phyloP scores from a whole-genome alignment of 1,140 invertebrate genomes.

The Drosophila yakuba region DNA sequence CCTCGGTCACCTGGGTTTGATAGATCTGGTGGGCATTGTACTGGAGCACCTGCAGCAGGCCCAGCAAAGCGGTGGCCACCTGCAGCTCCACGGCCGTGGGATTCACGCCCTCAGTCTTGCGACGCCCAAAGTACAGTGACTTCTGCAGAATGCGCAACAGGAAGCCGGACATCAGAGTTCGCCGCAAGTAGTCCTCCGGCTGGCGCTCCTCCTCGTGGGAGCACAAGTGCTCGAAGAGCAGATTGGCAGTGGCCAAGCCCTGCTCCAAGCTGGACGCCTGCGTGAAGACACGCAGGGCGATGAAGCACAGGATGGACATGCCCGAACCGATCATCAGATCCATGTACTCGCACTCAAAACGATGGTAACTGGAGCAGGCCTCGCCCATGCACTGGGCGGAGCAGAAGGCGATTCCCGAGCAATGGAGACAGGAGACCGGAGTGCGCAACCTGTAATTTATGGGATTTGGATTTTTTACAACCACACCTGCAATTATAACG shows the following conservation, averaged over 20 bases:
- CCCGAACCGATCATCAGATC: conserved; percentile 91
- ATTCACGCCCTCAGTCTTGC: conserved; percentile 80
- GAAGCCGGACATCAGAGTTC: conserved; percentile 92
- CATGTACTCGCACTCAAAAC: conserved; percentile 92
- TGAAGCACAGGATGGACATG: conserved; percentile 91
- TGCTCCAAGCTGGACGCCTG: conserved; percentile 84
- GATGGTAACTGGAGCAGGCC: conserved; percentile 90
- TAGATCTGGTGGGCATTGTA: conserved; percentile 97
- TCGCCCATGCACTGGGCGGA: conserved; percentile 88
- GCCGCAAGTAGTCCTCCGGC: conserved; percentile 90
- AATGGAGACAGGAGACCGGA: conserved; percentile 90
- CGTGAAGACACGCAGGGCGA: conserved; percentile 91
- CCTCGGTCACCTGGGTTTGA: conserved; percentile 87
- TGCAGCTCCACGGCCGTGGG: conserved; percentile 86
- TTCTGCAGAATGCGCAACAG: conserved; percentile 90
- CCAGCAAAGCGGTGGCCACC: conserved; percentile 88
- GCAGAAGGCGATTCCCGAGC: conserved; percentile 92
- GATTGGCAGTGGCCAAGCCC: conserved; percentile 84
- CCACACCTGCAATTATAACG: background rate
- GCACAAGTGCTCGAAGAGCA: conserved; percentile 87
- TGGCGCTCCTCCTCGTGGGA: conserved; percentile 88
- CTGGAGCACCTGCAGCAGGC: conserved; percentile 92
- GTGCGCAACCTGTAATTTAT: conserved; percentile 85
- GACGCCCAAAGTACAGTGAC: conserved; percentile 86
- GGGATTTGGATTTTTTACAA: no score